Evolutionary conservation across 2,113 vertebrate genomes (phyloP).

Genomic region (Murina feae): DNA sequence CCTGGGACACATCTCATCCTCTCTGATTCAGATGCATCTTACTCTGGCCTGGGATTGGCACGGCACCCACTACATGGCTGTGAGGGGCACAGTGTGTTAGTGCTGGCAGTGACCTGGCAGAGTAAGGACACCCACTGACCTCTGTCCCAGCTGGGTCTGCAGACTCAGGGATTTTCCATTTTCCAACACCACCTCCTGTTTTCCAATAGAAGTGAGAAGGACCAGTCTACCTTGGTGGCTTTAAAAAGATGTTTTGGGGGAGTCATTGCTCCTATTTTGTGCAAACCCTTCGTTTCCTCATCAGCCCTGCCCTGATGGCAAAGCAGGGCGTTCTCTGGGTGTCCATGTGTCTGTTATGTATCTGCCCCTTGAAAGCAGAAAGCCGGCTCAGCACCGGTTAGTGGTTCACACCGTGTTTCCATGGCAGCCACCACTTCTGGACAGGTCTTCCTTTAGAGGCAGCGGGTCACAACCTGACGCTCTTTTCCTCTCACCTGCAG

Average conservation of each 20-base stretch:
- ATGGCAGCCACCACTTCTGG: not conserved
- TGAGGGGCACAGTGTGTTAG: rapidly evolving
- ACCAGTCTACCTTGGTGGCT: not conserved
- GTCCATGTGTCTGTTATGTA: not conserved
- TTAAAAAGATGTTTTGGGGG: not conserved
- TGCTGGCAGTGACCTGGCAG: rapidly evolving
- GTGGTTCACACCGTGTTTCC: not conserved
- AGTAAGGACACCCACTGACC: rapidly evolving
- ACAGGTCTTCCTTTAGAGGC: not conserved
- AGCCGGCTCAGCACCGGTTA: not conserved
- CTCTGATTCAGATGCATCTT: not conserved
- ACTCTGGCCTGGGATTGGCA: not conserved
- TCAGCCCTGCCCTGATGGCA: not conserved
- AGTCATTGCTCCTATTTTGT: not conserved
- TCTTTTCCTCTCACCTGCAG: constrained; percentile 54
- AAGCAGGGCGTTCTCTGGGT: not conserved
- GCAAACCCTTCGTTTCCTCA: not conserved
- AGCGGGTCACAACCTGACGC: not conserved
- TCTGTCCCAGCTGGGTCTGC: not conserved
- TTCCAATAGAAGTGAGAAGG: not conserved
- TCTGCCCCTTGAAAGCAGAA: not conserved
- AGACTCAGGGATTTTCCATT: not conserved
- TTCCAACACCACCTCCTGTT: not conserved
- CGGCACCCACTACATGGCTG: rapidly evolving
- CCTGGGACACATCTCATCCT: not conserved